Evolutionary conservation across 2,888 invertebrate genomes (phyloP).

Genomic region (Heteromurus nitidus): DNA sequence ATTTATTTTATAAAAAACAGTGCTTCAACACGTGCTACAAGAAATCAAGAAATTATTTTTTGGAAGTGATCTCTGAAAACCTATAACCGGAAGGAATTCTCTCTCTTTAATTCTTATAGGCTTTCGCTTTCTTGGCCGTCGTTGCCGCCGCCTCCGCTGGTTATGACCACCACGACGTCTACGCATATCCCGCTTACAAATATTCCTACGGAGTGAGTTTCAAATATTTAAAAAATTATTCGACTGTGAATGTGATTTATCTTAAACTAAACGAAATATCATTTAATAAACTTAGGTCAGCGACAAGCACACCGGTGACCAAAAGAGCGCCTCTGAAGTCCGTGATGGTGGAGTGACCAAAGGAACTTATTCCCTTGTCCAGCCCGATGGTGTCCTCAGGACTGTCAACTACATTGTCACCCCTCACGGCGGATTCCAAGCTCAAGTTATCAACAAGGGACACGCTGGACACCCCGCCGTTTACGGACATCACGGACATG

Average conservation of each 20-base stretch:
- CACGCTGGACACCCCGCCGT: slow-evolving; percentile 5
- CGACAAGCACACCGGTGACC: slow-evolving; percentile 65
- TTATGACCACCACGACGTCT: slow-evolving; percentile 27
- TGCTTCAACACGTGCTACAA: too few species aligned
- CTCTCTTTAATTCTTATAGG: slow-evolving; percentile 44
- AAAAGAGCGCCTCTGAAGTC: slow-evolving; percentile 48
- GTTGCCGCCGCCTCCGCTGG: slow-evolving; percentile 45
- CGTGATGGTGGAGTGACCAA: slow-evolving; percentile 65
- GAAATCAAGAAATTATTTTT: too few species aligned
- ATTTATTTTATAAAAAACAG: neutral
- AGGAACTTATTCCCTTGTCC: slow-evolving; percentile 49
- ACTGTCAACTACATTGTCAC: slow-evolving; percentile 36
- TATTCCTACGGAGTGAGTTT: slow-evolving; percentile 65
- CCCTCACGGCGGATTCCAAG: slow-evolving; percentile 52
- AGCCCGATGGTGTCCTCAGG: slow-evolving; percentile 42
- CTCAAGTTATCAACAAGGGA: slow-evolving; percentile 63
- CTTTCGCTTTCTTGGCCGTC: slow-evolving; percentile 40
- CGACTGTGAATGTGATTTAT: too few species aligned
- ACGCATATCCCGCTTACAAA: slow-evolving; percentile 65
- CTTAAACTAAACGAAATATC: too few species aligned
- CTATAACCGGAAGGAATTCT: too few species aligned
- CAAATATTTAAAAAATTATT: too few species aligned
- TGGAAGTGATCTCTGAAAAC: too few species aligned
- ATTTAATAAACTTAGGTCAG: too few species aligned
- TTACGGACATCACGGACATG: slow-evolving; percentile 37